Evolutionary conservation across 1,140 invertebrate genomes (phyloP).

Genomic region (Delia radicum): DNA sequence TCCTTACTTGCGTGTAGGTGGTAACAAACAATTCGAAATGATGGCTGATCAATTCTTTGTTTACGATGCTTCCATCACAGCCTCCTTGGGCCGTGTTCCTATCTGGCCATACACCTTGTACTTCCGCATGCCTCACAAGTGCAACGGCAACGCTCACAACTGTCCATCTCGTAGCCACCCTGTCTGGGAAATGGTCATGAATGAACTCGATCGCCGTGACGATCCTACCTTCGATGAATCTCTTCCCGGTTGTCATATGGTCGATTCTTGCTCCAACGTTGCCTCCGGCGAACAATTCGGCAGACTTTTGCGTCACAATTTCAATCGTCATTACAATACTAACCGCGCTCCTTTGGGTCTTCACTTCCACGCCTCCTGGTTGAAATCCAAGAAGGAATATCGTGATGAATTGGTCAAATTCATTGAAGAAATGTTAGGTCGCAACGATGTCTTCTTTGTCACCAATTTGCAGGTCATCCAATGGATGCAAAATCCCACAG

Average conservation of each 20-base stretch:
- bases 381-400: conserved; percentile 92
- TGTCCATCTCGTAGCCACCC: conserved; percentile 87
- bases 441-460: conserved; percentile 92
- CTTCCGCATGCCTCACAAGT: conserved; percentile 93
- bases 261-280: conserved; percentile 91
- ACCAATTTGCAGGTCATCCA: conserved; percentile 93
- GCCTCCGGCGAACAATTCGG: conserved; percentile 85
- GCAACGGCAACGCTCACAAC: conserved; percentile 89
- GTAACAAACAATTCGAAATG: conserved; percentile 94
- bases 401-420: conserved; percentile 89
- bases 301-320: conserved; percentile 86
- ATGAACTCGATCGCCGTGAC: conserved; percentile 87
- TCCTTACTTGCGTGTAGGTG: conserved; percentile 87
- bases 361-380: conserved; percentile 93
- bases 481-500: conserved; percentile 96
- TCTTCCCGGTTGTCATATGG: conserved; percentile 89
- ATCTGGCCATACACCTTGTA: conserved; percentile 96
- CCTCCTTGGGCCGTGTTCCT: conserved; percentile 81
- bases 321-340: conserved; percentile 88
- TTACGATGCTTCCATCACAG: conserved; percentile 92
- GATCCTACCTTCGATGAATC: conserved; percentile 89
- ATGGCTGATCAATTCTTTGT: conserved; percentile 94
- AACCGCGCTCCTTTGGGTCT: conserved; percentile 93
- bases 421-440: conserved; percentile 87
- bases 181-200: conserved; percentile 96